Evolutionary conservation across 2,797 vertebrate species (phyloP), one percentile per base, ranked within the genome.

Genomic region (Florisuga fusca): DNA sequence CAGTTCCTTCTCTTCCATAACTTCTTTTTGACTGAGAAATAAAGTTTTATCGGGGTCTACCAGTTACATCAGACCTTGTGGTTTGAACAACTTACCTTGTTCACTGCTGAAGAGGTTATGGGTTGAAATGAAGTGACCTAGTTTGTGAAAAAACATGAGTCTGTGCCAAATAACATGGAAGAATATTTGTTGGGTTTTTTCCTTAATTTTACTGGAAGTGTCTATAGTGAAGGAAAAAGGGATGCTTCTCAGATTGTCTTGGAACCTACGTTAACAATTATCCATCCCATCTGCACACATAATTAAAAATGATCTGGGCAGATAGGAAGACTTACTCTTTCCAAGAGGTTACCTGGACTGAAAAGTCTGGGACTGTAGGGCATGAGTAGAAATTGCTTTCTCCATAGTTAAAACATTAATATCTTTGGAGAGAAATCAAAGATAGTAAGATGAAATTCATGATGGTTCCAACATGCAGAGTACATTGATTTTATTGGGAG

Each of bases 141-240:
- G 8, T n/a, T 2, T n/a, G 54, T 26, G 4, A 59, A 3, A 8
- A 77, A 21, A 7, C 1, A 1, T 36, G 19, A 2, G 12, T 21
- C 5, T 3, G 3, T 54, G 10, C 13, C 51, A 89, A 41, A 50
- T 59, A 46, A 48, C 22, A 43, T 1, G 0, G 41, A 45, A 83
- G 62, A 79, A 45, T 15, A 54, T 50, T 38, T 38, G 38, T 45
- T 45, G 10, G 43, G 15, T 45, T 45, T 45, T 43, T 43, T 45
- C 18, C 5, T 59, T 71, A 27, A 29, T 31, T 10, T 57, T 25
- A 38, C 43, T 48, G 7, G 0, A 10, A 81, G 4, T 46, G 12
- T 36, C 15, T 23, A 7, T 4, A 50, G 8, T 22, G 26, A 23
- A 75, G 21, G 9, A 69, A 5, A 48, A 64, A 90, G 27, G 5